These are phyloP conservation scores for Melanocharis versteri DNA, from an alignment of 2,113 vertebrate species.

Conservation along the genomic window DNA sequence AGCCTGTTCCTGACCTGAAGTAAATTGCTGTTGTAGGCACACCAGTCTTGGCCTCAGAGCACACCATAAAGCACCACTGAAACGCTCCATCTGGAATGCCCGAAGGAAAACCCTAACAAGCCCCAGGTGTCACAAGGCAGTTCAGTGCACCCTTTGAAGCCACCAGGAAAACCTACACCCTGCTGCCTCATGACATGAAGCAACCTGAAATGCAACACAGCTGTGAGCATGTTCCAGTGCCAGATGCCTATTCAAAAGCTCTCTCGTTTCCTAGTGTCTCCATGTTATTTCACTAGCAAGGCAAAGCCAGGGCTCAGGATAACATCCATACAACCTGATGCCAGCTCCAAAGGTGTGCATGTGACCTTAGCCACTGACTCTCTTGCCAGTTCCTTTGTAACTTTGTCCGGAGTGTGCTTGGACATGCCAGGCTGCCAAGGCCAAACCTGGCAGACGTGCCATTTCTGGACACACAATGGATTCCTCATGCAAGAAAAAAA, in stretches of 20 bases:
- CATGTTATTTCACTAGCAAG: background rate
- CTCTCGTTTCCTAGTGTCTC: background rate
- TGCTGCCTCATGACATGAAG: background rate
- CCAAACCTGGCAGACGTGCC: background rate
- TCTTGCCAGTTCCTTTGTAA: background rate
- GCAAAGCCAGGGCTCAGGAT: background rate
- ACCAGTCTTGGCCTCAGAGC: background rate
- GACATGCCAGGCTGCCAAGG: background rate
- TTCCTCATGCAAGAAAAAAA: background rate
- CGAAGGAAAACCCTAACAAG: conserved; percentile 11
- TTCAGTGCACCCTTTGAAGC: conserved; percentile 13
- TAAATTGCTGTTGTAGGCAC: conserved; percentile 5
- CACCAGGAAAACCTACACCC: background rate
- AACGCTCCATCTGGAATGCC: background rate
- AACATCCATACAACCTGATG: background rate
- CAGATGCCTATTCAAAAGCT: background rate
- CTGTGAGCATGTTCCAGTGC: background rate
- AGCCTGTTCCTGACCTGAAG: background rate
- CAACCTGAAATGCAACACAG: conserved; percentile 32
- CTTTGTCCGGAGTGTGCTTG: background rate
- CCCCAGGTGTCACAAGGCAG: background rate
- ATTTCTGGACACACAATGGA: background rate
- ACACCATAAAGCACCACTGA: background rate
- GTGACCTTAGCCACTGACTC: background rate
- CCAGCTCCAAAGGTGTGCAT: background rate